Evolutionary conservation across 2,797 vertebrate species (phyloP).

Genomic region (Sebastolobus altivelis): DNA sequence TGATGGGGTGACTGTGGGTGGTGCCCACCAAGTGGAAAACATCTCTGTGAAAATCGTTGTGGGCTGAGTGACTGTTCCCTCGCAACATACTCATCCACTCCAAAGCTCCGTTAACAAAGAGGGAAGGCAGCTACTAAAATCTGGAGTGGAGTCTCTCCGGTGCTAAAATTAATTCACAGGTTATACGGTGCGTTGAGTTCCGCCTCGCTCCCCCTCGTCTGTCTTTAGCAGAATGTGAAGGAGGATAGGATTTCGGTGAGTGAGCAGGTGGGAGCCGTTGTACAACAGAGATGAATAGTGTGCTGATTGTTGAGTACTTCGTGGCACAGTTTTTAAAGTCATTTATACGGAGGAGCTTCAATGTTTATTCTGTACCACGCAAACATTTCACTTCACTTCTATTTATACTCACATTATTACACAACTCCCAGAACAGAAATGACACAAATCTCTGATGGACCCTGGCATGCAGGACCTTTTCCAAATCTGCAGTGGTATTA

Average conservation of each 20-base stretch:
- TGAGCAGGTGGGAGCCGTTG: conserved; percentile 43
- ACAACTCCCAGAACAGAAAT: neutral
- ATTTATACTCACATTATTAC: neutral
- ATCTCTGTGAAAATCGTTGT: conserved; percentile 46
- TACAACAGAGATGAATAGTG: conserved; percentile 35
- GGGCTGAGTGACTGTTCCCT: conserved; percentile 50
- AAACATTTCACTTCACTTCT: conserved; percentile 16
- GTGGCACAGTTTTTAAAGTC: conserved; percentile 23
- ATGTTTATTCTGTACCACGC: conserved; percentile 7
- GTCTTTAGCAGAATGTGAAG: conserved; percentile 48
- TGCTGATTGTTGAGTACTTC: conserved; percentile 33
- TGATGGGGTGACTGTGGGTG: conserved; percentile 40
- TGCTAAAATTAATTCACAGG: conserved; percentile 68
- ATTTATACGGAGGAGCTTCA: conserved; percentile 10
- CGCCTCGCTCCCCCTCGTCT: conserved; percentile 37
- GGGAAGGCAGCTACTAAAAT: conserved; percentile 57
- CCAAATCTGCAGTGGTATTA: neutral
- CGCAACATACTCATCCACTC: conserved; percentile 46
- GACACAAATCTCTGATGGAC: neutral
- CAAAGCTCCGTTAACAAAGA: conserved; percentile 63
- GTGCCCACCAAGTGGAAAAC: conserved; percentile 35
- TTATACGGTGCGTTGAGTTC: conserved; percentile 29
- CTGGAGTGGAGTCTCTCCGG: conserved; percentile 59
- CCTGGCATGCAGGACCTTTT: neutral
- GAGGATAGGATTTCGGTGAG: conserved; percentile 36